Percentiles rank a stretch among this genome's conserved stretches.
These are phyloP conservation scores for Paratrypauchen microcephalus DNA, from an alignment of 2,797 vertebrate species.

Conservation along the genomic window DNA sequence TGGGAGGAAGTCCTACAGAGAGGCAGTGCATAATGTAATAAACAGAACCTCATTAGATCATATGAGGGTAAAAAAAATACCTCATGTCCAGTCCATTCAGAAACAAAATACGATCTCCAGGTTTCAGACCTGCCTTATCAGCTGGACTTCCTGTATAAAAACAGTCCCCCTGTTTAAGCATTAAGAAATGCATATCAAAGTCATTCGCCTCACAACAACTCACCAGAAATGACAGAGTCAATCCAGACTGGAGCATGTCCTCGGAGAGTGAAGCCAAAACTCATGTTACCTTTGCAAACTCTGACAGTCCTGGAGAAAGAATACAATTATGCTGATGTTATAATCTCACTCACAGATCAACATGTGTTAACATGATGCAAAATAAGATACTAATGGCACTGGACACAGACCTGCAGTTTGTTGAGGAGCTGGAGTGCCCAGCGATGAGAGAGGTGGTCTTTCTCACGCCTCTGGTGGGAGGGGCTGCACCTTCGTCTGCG, in stretches of 20 bases:
- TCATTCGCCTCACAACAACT: slow-evolving; percentile 35
- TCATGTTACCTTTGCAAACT: slow-evolving; percentile 95
- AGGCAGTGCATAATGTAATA: neutral
- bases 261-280: slow-evolving; percentile 93
- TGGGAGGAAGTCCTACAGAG: slow-evolving; percentile 89
- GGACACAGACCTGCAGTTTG: slow-evolving; percentile 84
- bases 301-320: slow-evolving; percentile 85
- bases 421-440: slow-evolving; percentile 77
- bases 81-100: slow-evolving; percentile 98
- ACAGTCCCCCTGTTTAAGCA: neutral
- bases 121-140: slow-evolving; percentile 91
- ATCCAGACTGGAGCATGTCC: slow-evolving; percentile 98
- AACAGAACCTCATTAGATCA: neutral
- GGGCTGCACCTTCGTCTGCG: slow-evolving; percentile 80
- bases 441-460: slow-evolving; percentile 87
- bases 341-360: neutral
- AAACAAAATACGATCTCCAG: slow-evolving; percentile 94
- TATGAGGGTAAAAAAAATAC: slow-evolving; percentile 57
- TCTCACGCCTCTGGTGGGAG: slow-evolving; percentile 79
- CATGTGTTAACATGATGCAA: neutral
- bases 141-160: slow-evolving; percentile 86
- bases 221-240: slow-evolving; percentile 93
- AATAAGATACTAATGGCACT: neutral
- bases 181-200: neutral
- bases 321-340: neutral